phyloP scores from a whole-genome alignment of 2,797 vertebrate species.

The Acanthis flammea region DNA sequence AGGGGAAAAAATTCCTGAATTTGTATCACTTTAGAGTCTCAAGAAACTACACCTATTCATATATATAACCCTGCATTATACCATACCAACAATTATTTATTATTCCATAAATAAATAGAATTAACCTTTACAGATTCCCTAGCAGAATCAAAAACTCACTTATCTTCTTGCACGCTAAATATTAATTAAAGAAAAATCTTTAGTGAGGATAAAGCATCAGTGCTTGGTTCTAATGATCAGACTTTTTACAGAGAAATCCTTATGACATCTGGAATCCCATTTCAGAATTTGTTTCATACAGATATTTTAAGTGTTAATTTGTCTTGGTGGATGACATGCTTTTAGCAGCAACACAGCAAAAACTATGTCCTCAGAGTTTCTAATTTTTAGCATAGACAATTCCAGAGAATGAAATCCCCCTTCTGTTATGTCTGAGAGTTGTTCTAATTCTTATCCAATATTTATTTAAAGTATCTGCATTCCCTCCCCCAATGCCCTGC shows the following conservation, averaged over 20 bases:
- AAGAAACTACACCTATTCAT: not conserved
- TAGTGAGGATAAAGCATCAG: not conserved
- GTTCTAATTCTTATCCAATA: not conserved
- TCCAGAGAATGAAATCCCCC: rapidly evolving
- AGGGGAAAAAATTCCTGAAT: rapidly evolving
- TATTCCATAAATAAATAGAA: not conserved
- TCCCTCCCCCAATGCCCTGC: rapidly evolving
- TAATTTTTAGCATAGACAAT: not conserved
- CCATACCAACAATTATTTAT: not conserved
- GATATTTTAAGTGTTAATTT: not conserved
- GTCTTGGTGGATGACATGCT: not conserved
- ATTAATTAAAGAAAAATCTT: not conserved
- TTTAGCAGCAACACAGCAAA: not conserved
- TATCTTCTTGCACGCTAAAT: rapidly evolving
- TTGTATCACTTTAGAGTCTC: not conserved
- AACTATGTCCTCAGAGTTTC: not conserved
- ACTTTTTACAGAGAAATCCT: not conserved
- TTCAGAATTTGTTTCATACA: not conserved
- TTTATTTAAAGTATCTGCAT: not conserved
- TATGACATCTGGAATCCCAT: not conserved
- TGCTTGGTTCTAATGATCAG: not conserved
- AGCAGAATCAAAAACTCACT: not conserved
- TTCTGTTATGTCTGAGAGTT: not conserved
- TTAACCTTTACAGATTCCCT: not conserved
- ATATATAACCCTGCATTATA: not conserved